phyloP scores from a whole-genome alignment of 2,888 invertebrate genomes.

The Hofmannophila pseudospretella region DNA sequence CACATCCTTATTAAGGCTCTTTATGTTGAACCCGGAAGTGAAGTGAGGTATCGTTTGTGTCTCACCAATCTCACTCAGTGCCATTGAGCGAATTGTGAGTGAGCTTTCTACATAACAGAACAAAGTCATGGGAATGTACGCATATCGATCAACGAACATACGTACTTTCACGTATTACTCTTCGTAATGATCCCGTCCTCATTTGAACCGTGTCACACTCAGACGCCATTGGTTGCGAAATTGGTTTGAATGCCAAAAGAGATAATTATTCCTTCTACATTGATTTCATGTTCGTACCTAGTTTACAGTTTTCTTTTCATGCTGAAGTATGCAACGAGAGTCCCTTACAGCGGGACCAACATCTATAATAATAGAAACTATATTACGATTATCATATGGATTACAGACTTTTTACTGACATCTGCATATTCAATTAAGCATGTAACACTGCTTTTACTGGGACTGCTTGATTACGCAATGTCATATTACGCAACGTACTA shows the following conservation, averaged over 20 bases:
- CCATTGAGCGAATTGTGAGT: conserved; percentile 6
- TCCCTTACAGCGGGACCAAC: background rate
- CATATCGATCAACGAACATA: conserved; percentile 6
- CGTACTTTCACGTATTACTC: conserved; percentile 18
- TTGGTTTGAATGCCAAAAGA: too few species aligned
- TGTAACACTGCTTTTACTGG: too few species aligned
- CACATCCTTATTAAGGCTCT: background rate
- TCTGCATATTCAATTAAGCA: too few species aligned
- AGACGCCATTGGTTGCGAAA: background rate
- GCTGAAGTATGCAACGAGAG: background rate
- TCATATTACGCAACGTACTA: too few species aligned
- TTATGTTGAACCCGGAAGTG: background rate
- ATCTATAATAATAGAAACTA: too few species aligned
- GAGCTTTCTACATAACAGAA: conserved; percentile 16
- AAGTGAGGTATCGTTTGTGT: background rate
- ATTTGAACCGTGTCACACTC: conserved; percentile 7
- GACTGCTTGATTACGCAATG: too few species aligned
- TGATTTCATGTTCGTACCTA: too few species aligned
- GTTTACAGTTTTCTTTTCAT: too few species aligned
- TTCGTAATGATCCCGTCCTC: conserved; percentile 18
- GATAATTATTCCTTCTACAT: too few species aligned
- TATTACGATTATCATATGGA: too few species aligned
- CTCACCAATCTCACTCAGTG: background rate
- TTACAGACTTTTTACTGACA: too few species aligned
- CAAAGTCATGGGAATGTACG: conserved; percentile 16